Percentiles rank a stretch among this genome's conserved stretches.
Evolutionary conservation across 2,113 vertebrate genomes (phyloP).

Genomic region (Ictalurus punctatus): DNA sequence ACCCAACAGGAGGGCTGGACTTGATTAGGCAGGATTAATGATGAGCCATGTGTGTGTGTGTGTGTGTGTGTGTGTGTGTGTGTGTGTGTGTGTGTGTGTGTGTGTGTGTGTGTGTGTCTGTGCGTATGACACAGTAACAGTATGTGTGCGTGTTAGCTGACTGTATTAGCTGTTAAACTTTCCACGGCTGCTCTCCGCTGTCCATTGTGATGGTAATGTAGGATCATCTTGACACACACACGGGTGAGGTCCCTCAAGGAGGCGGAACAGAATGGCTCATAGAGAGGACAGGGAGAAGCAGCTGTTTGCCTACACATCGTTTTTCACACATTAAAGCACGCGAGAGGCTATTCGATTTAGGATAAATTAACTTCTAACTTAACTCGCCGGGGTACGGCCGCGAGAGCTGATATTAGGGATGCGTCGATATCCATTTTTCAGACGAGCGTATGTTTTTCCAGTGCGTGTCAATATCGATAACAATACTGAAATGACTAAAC

Average conservation of each 20-base stretch:
- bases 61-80: conserved; percentile 55
- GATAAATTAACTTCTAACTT: conserved; percentile 41
- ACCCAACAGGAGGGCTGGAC: conserved; percentile 68
- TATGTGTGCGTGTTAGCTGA: conserved; percentile 60
- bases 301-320: conserved; percentile 31
- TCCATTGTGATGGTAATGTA: conserved; percentile 72
- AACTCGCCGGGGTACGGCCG: conserved; percentile 56
- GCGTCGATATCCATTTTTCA: background rate
- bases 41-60: conserved; percentile 57
- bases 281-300: conserved; percentile 21
- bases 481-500: background rate
- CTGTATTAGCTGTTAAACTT: conserved; percentile 73
- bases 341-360: conserved; percentile 22
- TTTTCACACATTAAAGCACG: conserved; percentile 38
- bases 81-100: conserved; percentile 53
- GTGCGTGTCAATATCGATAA: background rate
- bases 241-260: conserved; percentile 32
- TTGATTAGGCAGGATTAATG: conserved; percentile 78
- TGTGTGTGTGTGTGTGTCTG: conserved; percentile 55
- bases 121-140: conserved; percentile 20
- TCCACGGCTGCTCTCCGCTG: conserved; percentile 60
- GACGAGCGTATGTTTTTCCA: background rate
- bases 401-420: background rate
- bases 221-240: conserved; percentile 48
- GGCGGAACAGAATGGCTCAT: conserved; percentile 10